Evolutionary conservation across 1,140 invertebrate genomes (phyloP), one percentile per base, ranked within the genome.

Genomic region (Drosophila ohnishii): DNA sequence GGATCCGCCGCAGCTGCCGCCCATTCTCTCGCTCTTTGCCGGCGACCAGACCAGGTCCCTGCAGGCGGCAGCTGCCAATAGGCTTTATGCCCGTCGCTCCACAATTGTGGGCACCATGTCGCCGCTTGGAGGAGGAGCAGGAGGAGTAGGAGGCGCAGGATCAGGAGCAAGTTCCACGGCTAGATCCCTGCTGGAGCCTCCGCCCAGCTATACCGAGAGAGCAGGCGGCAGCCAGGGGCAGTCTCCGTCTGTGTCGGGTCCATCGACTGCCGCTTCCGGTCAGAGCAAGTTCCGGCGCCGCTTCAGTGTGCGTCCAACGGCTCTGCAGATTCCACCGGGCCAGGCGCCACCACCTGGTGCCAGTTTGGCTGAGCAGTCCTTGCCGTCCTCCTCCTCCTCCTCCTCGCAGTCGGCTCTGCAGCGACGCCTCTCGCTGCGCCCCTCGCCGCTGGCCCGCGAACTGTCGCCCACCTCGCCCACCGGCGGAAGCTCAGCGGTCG

Each of bases 1-100:
- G n/a, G 92, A 93, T 3, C 92, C 93, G 37, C 80, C 86, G 0
- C 63, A 78, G 11, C 47, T 91, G 57, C 89, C 90, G 32, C 75
- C 86, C 2, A 77, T 91, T 2, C 59, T 91, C 0, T 91, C 89
- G 1, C 72, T 91, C 6, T 90, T 91, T 51, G 81, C 80, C 5
- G 78, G 78, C 4, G 85, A 91, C 28, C 75, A 85, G 25, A 86
- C 82, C 19, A 73, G 76, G 19, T 44, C 71, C 1, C 47, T 90
- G 53, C 81, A 84, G 44, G 64, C 77, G 8, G 79, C 78, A 1
- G 86, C 90, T 0, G 80, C 86, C 22, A 91, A 90, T 78, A 84
- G 90, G 6, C 42, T 91, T 11, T 91, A 90, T 10, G 77, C 90
- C 0, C 85, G 90, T 44, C 80, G 89, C 8, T 90, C 90, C 22